A percentile compares a stretch with the other conserved stretches of the same genome.
These are phyloP conservation scores for Drosophila rellima DNA, from an alignment of 2,888 invertebrate species.

Conservation along the genomic window DNA sequence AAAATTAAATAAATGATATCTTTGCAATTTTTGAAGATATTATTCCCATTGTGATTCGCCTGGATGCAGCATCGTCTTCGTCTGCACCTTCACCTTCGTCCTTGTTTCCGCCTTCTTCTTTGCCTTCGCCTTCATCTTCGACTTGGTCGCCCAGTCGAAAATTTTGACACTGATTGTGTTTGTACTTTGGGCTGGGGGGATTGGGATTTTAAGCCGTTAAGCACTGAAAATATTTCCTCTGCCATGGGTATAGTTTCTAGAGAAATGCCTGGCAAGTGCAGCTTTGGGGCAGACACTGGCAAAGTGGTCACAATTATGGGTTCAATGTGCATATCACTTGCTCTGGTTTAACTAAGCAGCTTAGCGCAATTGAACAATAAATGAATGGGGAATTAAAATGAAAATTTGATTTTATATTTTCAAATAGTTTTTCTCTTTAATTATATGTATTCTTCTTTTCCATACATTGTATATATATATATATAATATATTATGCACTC, in stretches of 20 bases:
- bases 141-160: conserved; percentile 54
- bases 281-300: conserved; percentile 23
- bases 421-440: conserved; percentile 61
- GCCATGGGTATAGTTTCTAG: conserved; percentile 35
- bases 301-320: conserved; percentile 67
- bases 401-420: conserved; percentile 45
- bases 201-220: conserved; percentile 68
- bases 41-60: background rate
- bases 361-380: conserved; percentile 29
- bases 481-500: conserved; percentile 27
- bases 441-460: conserved; percentile 48
- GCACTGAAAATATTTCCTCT: conserved; percentile 67
- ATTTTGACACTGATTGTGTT: conserved; percentile 81
- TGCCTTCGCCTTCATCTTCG: conserved; percentile 35
- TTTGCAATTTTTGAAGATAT: too few relatives aligned
- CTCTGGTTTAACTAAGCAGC: conserved; percentile 42
- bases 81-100: conserved; percentile 17
- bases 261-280: conserved; percentile 38
- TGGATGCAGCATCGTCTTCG: conserved; percentile 14
- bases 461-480: conserved; percentile 22
- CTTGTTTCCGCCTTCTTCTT: conserved; percentile 22
- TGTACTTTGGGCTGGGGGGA: conserved; percentile 32
- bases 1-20: too few relatives aligned
- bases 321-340: conserved; percentile 43
- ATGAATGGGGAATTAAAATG: background rate